Base-by-base conservation (phyloP, 2,797 vertebrate genomes). In the Pangasius djambal region DNA sequence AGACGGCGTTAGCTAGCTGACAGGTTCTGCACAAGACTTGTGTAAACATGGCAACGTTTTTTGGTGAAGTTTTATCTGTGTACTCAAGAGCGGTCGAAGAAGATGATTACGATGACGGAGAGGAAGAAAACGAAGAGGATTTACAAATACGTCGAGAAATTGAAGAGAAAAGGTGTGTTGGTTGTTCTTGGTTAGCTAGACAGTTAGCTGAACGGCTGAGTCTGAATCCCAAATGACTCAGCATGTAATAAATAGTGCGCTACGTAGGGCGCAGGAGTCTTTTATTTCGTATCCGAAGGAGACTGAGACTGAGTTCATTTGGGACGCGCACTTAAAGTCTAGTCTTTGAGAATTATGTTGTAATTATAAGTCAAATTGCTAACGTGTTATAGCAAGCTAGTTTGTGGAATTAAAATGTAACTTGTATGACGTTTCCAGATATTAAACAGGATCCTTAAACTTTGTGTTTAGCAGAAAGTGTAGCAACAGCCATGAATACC, bases 81-180 rank as follows among this genome's bases (percentile, higher is more conserved):
- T 96, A 94, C 4, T 98, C 98, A 72, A 95, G 98, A 67, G 97
- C 98, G 0, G 97, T 98, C 70, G 96, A 97, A 0, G 97, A 98
- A 83, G 98, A 97, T 0, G 97, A 97, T 0, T 96, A 97, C 0
- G 96, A 96, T 0, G 94, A 94, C 0, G 94, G 96, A 86, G 93
- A 96, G 37, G 94, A 96, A 0, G 96, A 93, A 87, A 93, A 96
- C 44, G 96, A 96, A 9, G 96, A 93, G 92, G 97, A 98, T 86
- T 92, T 92, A 16, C 93, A 97, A 92, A 98, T 98, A 82, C 96
- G 95, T 85, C 94, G 86, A 88, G 97, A 97, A 90, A 92, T 98
- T 75, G 95, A 97, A 83, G 93, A 95, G 92, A 98, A 98, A 92
- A 97, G 98, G 98, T 98, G 90, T 86, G 81, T 1, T 31, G 22